Conservation (phyloP, 2,797 vertebrate species). For the Emys orbicularis region DNA sequence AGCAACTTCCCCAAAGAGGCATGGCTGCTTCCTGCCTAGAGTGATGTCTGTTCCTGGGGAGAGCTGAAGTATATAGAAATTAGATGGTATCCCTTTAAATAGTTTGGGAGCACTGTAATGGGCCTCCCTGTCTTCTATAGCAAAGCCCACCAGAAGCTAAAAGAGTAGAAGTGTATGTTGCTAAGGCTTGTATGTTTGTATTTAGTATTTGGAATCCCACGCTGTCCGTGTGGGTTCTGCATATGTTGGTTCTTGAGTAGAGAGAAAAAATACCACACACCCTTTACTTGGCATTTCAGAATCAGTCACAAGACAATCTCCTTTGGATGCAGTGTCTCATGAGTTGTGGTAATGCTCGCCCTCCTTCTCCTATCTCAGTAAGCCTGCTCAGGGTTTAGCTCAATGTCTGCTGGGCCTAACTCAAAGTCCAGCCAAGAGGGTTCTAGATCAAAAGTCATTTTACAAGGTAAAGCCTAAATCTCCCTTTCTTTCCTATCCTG, state of each 20-base stretch:
- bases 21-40: not conserved
- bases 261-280: not conserved
- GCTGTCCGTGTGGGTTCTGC: not conserved
- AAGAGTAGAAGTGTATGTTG: not conserved
- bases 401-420: not conserved
- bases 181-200: not conserved
- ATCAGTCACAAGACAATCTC: not conserved
- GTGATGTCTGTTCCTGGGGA: not conserved
- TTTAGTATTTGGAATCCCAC: not conserved
- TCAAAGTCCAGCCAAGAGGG: not conserved
- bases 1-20: not conserved
- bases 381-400: not conserved
- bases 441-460: not conserved
- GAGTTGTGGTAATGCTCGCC: rapidly evolving
- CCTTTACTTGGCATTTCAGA: not conserved
- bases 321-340: not conserved
- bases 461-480: not conserved
- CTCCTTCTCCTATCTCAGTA: not conserved
- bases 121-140: not conserved
- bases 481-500: not conserved
- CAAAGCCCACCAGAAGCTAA: not conserved
- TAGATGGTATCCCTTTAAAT: not conserved
- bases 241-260: not conserved
- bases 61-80: not conserved
- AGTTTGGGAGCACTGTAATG: not conserved